A percentile compares a stretch with the other conserved stretches of the same genome.
These are phyloP conservation scores for Notodonta dromedarius DNA, from an alignment of 2,888 invertebrate species.

Conservation along the genomic window DNA sequence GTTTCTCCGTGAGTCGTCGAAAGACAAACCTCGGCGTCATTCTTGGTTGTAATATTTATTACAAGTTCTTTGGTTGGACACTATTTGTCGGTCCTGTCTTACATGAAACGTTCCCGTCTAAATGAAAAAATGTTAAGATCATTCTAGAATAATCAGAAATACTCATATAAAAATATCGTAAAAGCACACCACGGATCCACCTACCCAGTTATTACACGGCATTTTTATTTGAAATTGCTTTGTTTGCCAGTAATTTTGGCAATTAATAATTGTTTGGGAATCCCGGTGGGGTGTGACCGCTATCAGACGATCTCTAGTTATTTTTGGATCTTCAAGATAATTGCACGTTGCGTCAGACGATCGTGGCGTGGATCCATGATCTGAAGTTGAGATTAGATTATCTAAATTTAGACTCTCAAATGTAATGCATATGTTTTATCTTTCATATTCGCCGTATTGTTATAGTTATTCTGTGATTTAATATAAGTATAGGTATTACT, in stretches of 20 bases:
- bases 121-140: too few relatives aligned
- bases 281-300: constrained; percentile 21
- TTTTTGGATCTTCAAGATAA: constrained; percentile 10
- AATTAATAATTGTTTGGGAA: constrained; percentile 35
- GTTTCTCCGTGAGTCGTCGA: too few relatives aligned
- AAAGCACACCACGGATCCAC: not conserved
- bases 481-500: too few relatives aligned
- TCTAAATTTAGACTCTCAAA: constrained; percentile 1
- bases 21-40: too few relatives aligned
- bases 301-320: constrained; percentile 10
- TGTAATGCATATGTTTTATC: not conserved
- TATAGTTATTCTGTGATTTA: not conserved
- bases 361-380: not conserved
- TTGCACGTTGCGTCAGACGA: constrained; percentile 2
- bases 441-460: not conserved
- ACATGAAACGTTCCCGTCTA: too few relatives aligned
- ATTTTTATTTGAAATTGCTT: constrained; percentile 26
- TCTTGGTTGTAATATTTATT: too few relatives aligned
- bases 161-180: not conserved
- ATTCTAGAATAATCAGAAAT: too few relatives aligned
- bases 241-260: constrained; percentile 27
- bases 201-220: not conserved
- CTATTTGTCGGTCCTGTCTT: too few relatives aligned
- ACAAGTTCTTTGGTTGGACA: too few relatives aligned
- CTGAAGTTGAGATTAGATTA: not conserved